Conservation (phyloP, 2,888 invertebrate genomes). For the Elegia similella region DNA sequence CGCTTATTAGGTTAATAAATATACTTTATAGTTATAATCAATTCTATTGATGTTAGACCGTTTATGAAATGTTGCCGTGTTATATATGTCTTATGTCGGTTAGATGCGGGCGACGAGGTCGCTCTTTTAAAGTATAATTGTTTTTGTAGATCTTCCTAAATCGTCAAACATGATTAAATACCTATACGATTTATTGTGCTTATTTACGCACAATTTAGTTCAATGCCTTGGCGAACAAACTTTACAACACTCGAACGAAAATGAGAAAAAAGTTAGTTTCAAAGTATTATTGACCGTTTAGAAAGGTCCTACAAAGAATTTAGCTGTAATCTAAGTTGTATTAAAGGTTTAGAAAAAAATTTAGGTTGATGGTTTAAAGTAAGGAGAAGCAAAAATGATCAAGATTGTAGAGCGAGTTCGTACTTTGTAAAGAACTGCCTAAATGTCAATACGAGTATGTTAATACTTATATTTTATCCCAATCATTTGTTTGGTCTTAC, state of each 20-base stretch:
- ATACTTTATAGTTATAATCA: slow-evolving; percentile 9
- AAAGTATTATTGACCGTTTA: neutral
- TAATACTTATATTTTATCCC: neutral
- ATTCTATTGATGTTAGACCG: slow-evolving; percentile 17
- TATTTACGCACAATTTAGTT: neutral
- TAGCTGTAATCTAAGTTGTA: neutral
- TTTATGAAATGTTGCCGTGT: slow-evolving; percentile 37
- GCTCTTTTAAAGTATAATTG: slow-evolving; percentile 19
- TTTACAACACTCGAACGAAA: too few relatives aligned
- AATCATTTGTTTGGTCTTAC: neutral
- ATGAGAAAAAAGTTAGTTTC: neutral
- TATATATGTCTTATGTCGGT: slow-evolving; percentile 39
- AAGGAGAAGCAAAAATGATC: neutral
- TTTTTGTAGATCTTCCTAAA: neutral
- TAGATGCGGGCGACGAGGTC: slow-evolving; percentile 33
- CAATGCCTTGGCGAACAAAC: neutral
- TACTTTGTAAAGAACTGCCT: neutral
- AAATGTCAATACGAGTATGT: neutral
- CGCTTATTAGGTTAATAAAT: slow-evolving; percentile 8
- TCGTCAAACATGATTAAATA: neutral
- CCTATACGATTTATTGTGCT: neutral
- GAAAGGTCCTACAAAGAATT: neutral
- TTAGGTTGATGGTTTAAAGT: too few relatives aligned
- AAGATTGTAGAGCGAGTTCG: neutral
- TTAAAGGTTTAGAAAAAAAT: too few relatives aligned